phyloP scores from a whole-genome alignment of 1,140 invertebrate genomes.

The Camponotus vicinus region DNA sequence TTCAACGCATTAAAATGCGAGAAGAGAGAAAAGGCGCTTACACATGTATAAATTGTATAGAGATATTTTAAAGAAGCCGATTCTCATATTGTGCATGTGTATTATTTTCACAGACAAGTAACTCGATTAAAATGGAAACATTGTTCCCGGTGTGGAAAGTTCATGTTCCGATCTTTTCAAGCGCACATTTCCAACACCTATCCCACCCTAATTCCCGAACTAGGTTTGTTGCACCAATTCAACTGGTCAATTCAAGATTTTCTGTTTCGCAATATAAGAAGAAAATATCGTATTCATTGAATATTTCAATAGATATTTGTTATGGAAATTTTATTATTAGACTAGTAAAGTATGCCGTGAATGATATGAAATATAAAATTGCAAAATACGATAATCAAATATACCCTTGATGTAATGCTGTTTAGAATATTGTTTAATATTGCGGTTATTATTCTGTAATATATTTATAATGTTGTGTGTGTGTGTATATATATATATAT shows the following conservation, averaged over 20 bases:
- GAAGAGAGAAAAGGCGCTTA: background rate
- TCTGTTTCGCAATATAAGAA: constrained; percentile 71
- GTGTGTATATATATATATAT: background rate
- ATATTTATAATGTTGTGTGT: no score
- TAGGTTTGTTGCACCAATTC: constrained; percentile 55
- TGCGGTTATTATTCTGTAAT: background rate
- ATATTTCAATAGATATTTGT: background rate
- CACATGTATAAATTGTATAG: background rate
- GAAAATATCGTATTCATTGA: constrained; percentile 61
- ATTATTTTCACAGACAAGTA: constrained; percentile 70
- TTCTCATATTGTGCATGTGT: constrained; percentile 20
- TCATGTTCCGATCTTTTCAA: constrained; percentile 49
- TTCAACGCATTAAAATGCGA: background rate
- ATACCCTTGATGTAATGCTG: background rate
- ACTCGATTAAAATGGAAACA: constrained; percentile 54
- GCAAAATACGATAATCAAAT: background rate
- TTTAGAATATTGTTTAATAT: constrained; percentile 20
- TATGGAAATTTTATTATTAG: constrained; percentile 8
- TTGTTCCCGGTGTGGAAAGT: constrained; percentile 75
- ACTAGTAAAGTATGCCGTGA: background rate
- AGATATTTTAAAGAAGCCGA: background rate
- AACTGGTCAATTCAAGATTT: constrained; percentile 75
- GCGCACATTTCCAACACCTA: constrained; percentile 42
- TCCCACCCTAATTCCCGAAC: constrained; percentile 68
- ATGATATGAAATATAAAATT: constrained; percentile 40